These are phyloP conservation scores for Lithophane leautieri DNA, from an alignment of 2,888 invertebrate genomes.

Conservation along the genomic window DNA sequence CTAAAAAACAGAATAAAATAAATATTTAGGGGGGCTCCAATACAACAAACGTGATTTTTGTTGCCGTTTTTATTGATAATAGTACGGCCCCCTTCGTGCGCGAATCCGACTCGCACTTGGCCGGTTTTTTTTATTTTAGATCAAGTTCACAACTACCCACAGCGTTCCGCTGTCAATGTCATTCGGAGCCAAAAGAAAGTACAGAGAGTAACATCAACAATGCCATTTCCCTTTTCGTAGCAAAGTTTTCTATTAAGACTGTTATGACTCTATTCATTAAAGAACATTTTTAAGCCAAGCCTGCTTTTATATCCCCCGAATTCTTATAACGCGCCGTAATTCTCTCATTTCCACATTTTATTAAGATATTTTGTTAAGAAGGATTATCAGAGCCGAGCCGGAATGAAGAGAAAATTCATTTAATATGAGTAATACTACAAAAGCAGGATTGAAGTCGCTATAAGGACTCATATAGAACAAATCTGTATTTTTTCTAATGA, in stretches of 20 bases:
- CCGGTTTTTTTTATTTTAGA: too few species aligned
- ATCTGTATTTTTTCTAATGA: conserved; percentile 29
- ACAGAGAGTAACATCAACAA: neutral
- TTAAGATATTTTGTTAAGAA: conserved; percentile 59
- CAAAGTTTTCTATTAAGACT: neutral
- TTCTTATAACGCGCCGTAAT: conserved; percentile 38
- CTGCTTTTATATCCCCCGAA: conserved; percentile 35
- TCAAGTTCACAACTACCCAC: too few species aligned
- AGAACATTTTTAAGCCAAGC: conserved; percentile 14
- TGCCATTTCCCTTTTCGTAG: neutral
- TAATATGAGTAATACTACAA: conserved; percentile 34
- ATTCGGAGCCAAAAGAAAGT: too few species aligned
- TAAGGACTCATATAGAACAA: conserved; percentile 46
- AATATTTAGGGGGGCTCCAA: too few species aligned
- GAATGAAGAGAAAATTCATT: conserved; percentile 50
- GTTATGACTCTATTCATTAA: conserved; percentile 26
- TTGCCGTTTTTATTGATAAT: too few species aligned
- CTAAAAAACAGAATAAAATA: too few species aligned
- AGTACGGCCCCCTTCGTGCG: too few species aligned
- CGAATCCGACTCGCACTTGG: too few species aligned
- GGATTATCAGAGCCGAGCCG: conserved; percentile 42
- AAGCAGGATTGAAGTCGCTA: conserved; percentile 30
- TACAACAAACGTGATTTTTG: too few species aligned
- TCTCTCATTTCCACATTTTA: conserved; percentile 50
- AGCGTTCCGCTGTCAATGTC: too few species aligned